Evolutionary conservation across 2,888 invertebrate species (phyloP).

Genomic region (Drepana falcataria): DNA sequence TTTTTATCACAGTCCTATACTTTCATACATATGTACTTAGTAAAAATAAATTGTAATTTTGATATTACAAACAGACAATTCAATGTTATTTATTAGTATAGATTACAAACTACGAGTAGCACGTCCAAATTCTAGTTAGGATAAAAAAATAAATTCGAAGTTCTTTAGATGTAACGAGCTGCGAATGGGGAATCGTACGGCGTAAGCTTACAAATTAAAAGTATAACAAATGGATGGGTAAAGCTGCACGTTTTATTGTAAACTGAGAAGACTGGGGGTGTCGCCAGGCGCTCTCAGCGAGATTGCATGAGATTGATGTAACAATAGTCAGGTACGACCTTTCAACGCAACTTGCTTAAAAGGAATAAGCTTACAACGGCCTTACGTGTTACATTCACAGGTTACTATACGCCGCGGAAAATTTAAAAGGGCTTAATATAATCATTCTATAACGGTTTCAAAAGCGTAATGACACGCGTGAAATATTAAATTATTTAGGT

Average conservation of each 20-base stretch:
- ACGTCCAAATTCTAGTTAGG: no score
- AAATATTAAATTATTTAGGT: neutral
- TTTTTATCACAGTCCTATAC: no score
- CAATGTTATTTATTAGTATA: no score
- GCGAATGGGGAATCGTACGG: no score
- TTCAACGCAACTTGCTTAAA: neutral
- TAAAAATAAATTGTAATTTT: no score
- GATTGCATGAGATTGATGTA: slow-evolving; percentile 22
- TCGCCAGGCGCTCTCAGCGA: slow-evolving; percentile 27
- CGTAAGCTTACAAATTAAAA: slow-evolving; percentile 12
- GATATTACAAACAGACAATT: no score
- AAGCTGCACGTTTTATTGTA: slow-evolving; percentile 26
- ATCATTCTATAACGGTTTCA: no score
- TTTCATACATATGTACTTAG: no score
- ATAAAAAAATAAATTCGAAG: no score
- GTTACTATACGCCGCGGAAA: neutral
- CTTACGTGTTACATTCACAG: neutral
- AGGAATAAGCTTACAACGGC: neutral
- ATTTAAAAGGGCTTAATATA: no score
- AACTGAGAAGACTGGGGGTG: slow-evolving; percentile 10
- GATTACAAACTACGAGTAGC: no score
- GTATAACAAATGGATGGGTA: slow-evolving; percentile 27
- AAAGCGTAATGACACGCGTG: neutral
- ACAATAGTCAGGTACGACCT: neutral
- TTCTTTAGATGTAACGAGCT: no score